Conservation (phyloP, 1,140 invertebrate species). For the Oryctes rhinoceros region DNA sequence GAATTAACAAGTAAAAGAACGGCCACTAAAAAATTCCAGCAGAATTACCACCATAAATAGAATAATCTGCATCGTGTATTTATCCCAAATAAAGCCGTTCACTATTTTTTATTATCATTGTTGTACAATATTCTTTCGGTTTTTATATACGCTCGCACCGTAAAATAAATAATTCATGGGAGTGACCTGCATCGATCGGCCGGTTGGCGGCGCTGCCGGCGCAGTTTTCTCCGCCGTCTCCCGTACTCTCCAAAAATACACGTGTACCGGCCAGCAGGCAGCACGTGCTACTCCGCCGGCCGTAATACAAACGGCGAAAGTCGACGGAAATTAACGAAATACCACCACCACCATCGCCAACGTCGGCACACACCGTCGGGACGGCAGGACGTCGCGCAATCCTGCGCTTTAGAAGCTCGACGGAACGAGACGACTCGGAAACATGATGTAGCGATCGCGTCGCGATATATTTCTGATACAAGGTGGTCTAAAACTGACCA, state of each 20-base stretch:
- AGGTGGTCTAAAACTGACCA: constrained; percentile 30
- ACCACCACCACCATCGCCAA: no score
- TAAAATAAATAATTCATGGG: constrained; percentile 49
- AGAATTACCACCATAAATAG: no score
- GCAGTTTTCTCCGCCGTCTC: not conserved
- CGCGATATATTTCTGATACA: constrained; percentile 5
- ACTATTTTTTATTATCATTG: no score
- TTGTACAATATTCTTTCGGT: not conserved
- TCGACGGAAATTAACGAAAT: not conserved
- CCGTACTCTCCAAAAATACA: not conserved
- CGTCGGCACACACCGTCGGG: not conserved
- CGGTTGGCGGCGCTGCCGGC: constrained; percentile 39
- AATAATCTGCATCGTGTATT: no score
- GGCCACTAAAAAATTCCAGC: no score
- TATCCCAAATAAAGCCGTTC: no score
- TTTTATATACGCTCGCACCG: not conserved
- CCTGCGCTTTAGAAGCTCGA: not conserved
- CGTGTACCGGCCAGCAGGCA: not conserved
- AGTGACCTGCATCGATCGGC: constrained; percentile 46
- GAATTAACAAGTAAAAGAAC: no score
- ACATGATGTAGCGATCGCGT: not conserved
- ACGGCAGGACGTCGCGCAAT: not conserved
- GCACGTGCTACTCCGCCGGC: constrained; percentile 29
- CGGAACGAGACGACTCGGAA: not conserved
- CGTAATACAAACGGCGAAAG: not conserved